phyloP scores from a whole-genome alignment of 2,797 vertebrate genomes.

The Rhinoraja longicauda region DNA sequence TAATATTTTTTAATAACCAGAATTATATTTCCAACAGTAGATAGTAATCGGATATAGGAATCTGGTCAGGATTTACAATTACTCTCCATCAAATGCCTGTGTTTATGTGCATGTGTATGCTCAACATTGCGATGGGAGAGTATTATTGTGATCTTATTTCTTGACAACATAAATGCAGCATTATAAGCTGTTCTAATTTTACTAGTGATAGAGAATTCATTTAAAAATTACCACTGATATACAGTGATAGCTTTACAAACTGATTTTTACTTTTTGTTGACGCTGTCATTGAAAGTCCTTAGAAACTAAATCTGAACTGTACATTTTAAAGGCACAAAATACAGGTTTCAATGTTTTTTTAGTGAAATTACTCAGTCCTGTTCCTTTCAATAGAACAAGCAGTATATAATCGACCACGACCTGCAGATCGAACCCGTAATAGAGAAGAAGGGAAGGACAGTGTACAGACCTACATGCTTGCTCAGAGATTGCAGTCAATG shows the following conservation, averaged over 20 bases:
- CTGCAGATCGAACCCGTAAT: conserved; percentile 70
- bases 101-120: too few relatives aligned
- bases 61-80: background rate
- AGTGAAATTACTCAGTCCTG: conserved; percentile 23
- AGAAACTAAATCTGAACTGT: background rate
- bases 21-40: background rate
- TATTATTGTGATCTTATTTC: background rate
- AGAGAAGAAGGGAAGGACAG: conserved; percentile 72
- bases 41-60: background rate
- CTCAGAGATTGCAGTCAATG: conserved; percentile 88
- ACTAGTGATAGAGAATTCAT: background rate
- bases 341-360: background rate
- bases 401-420: conserved; percentile 80
- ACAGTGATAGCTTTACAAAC: background rate
- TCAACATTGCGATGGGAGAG: background rate
- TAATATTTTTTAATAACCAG: background rate
- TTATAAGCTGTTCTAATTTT: background rate
- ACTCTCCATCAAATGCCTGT: background rate
- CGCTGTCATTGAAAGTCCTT: background rate
- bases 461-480: conserved; percentile 79
- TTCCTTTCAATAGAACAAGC: conserved; percentile 73
- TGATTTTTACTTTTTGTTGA: background rate
- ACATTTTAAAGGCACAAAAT: background rate
- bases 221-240: background rate
- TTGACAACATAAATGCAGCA: background rate